phyloP scores from a whole-genome alignment of 64 coral and sea anemone species.

The Catalaphyllia jardinei region DNA sequence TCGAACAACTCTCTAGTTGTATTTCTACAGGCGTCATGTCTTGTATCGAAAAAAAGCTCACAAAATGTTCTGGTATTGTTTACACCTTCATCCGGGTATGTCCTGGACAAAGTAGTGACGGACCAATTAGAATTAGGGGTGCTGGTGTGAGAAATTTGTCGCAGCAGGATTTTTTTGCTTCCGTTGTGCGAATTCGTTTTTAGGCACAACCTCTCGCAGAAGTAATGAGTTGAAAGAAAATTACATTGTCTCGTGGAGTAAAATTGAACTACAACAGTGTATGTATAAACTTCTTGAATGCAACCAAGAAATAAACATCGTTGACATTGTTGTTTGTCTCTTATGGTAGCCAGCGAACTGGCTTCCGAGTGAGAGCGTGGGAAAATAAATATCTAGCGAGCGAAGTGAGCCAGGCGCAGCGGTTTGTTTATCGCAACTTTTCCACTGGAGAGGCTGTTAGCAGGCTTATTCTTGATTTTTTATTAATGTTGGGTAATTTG shows the following conservation, averaged over 20 bases:
- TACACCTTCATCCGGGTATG: background rate
- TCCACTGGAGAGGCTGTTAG: too few species aligned
- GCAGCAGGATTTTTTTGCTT: too few species aligned
- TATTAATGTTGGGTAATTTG: background rate
- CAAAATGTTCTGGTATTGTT: background rate
- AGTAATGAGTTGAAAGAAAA: background rate
- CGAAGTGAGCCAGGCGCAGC: too few species aligned
- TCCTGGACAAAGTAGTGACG: too few species aligned
- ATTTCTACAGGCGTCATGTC: constrained; percentile 4
- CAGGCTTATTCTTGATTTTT: too few species aligned
- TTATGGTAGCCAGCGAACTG: background rate
- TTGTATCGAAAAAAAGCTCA: background rate
- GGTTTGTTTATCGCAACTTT: too few species aligned
- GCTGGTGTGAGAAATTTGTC: too few species aligned
- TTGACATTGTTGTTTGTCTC: constrained; percentile 12
- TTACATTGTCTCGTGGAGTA: background rate
- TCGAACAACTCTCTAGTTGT: background rate
- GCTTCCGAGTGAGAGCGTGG: too few species aligned
- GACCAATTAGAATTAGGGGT: too few species aligned
- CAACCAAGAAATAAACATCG: constrained; percentile 16
- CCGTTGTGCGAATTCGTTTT: background rate
- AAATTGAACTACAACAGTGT: constrained; percentile 21
- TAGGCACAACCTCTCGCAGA: background rate
- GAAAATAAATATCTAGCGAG: too few species aligned
- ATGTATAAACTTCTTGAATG: constrained; percentile 20